Evolutionary conservation across 2,797 vertebrate species (phyloP), one percentile per base, ranked within the genome.

Genomic region (Tinamus major): DNA sequence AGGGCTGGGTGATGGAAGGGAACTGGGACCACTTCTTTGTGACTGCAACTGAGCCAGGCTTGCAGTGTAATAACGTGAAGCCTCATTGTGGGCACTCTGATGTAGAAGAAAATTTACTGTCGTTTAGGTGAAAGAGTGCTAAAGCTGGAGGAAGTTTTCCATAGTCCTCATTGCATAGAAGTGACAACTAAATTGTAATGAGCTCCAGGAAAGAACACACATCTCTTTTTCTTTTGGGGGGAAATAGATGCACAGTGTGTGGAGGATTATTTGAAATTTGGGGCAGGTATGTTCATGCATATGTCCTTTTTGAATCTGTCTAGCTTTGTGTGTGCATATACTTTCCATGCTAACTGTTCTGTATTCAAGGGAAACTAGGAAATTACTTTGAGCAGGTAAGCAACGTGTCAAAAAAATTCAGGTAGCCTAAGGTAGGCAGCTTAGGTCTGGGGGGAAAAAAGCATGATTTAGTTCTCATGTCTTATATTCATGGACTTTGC

Each of bases 221-320:
- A 3, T 77, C n/a, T 56, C 7, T 55, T 18, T 53, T 19, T 53
- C 27, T 64, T 53, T 64, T 9, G 8, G 10, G 16, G 46, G 5
- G 26, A 51, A 51, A 51, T 27, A 14, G 14, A 27, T 53, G 51
- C 51, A 53, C 51, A 53, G 29, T 29, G 31, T 20, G 2, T 46
- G 21, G 9, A 19, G 1, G 1, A 35, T 70, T 67, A 6, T 20
- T 80, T 65, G 2, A 33, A 13, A 2, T 80, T 76, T 6, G 2
- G 6, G 62, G 26, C 42, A 6, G n/a, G 8, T n/a, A 14, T 1
- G 0, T 87, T 70, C 2, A 9, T 63, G 21, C 21, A 44, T 0
- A 0, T 37, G 55, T 13, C 17, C 6, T 53, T 55, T 79, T 13
- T 79, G 84, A 61, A 20, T 35, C 16, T 65, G 16, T 67, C 79